Conservation (phyloP, 1,140 invertebrate species). For the Drosophila gunungcola region DNA sequence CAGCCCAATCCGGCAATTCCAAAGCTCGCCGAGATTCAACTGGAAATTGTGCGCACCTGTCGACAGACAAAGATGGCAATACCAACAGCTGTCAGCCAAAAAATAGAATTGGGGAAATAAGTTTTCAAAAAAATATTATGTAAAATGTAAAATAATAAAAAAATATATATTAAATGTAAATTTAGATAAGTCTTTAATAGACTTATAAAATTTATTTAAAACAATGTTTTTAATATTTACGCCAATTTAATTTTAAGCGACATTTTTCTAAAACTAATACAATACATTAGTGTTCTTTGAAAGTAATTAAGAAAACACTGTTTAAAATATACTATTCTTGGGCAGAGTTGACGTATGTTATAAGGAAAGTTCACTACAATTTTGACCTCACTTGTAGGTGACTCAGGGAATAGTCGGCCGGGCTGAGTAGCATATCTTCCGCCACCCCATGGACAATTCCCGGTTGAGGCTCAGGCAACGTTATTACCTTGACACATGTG, state of each 20-base stretch:
- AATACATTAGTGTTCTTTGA: too few relatives aligned
- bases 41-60: slow-evolving; percentile 75
- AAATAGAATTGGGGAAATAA: not conserved
- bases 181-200: too few relatives aligned
- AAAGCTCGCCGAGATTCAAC: slow-evolving; percentile 74
- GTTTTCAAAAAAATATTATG: not conserved
- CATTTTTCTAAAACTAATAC: too few relatives aligned
- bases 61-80: slow-evolving; percentile 23
- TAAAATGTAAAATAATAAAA: too few relatives aligned
- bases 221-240: too few relatives aligned
- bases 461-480: slow-evolving; percentile 40
- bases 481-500: slow-evolving; percentile 82
- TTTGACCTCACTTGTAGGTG: not conserved
- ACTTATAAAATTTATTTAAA: too few relatives aligned
- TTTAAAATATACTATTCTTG: too few relatives aligned
- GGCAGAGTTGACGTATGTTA: too few relatives aligned
- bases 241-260: too few relatives aligned
- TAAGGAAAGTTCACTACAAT: not conserved
- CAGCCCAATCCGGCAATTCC: slow-evolving; percentile 30
- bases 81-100: slow-evolving; percentile 18
- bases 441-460: slow-evolving; percentile 14
- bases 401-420: slow-evolving; percentile 15
- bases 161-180: too few relatives aligned
- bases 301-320: too few relatives aligned
- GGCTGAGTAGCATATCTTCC: slow-evolving; percentile 3